Evolutionary conservation across 2,113 vertebrate species (phyloP).

Genomic region (Arizona elegans): DNA sequence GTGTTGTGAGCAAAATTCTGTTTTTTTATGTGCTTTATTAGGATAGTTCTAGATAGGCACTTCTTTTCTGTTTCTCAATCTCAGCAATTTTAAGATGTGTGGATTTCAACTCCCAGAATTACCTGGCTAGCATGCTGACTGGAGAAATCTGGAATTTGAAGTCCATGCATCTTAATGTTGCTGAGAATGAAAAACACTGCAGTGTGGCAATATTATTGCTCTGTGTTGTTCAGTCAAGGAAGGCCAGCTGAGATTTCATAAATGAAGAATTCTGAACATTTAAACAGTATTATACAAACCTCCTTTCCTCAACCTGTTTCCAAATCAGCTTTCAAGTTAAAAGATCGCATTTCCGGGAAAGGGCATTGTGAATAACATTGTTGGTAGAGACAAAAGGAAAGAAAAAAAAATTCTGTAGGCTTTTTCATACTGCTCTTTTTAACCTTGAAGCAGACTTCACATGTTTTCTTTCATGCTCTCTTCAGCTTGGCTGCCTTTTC

Average conservation of each 20-base stretch:
- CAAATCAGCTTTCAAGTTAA: not conserved
- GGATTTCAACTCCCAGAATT: not conserved
- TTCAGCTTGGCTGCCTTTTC: not conserved
- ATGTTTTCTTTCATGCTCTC: not conserved
- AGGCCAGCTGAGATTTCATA: not conserved
- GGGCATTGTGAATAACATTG: not conserved
- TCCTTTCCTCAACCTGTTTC: not conserved
- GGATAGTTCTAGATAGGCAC: not conserved
- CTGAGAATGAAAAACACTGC: not conserved
- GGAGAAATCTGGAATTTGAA: not conserved
- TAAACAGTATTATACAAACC: not conserved
- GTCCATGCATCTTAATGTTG: not conserved
- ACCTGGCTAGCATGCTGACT: not conserved
- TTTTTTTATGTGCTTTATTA: not conserved
- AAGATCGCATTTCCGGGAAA: not conserved
- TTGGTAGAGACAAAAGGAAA: not conserved
- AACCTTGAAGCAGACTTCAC: conserved; percentile 3
- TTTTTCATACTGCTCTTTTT: conserved; percentile 13
- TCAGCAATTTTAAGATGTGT: not conserved
- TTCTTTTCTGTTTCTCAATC: not conserved
- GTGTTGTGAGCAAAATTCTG: not conserved
- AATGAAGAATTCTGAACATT: not conserved
- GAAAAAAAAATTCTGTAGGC: not conserved
- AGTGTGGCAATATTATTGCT: not conserved
- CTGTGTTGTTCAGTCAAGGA: not conserved